A percentile compares a stretch with the other conserved stretches of the same genome.
Evolutionary conservation across 2,113 vertebrate species (phyloP).

Genomic region (Silurus glanis): DNA sequence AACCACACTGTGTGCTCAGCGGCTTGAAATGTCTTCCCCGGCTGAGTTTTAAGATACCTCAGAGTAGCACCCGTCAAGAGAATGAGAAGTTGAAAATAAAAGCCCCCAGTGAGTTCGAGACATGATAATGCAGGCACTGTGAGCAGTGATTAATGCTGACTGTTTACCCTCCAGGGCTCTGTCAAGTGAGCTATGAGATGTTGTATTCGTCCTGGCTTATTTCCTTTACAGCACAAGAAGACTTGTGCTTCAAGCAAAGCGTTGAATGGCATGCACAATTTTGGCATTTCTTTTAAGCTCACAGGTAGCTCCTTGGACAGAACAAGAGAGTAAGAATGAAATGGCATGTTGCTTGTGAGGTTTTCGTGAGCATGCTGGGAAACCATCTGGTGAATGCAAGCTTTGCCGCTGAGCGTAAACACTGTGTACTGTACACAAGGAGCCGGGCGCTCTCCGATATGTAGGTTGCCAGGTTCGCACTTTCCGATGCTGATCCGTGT

Average conservation of each 20-base stretch:
- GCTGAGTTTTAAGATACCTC: not conserved
- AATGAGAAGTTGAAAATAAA: not conserved
- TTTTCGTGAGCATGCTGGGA: slow-evolving; percentile 35
- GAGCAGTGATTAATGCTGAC: slow-evolving; percentile 42
- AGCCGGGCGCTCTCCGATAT: slow-evolving; percentile 29
- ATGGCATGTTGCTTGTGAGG: slow-evolving; percentile 5
- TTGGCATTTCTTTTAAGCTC: not conserved
- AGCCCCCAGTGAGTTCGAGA: not conserved
- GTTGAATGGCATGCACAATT: slow-evolving; percentile 20
- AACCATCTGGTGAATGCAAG: slow-evolving; percentile 44
- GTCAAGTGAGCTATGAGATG: slow-evolving; percentile 35
- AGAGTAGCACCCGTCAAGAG: not conserved
- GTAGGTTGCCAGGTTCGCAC: slow-evolving; percentile 43
- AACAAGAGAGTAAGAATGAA: slow-evolving; percentile 31
- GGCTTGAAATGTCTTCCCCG: not conserved
- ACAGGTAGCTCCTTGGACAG: slow-evolving; percentile 10
- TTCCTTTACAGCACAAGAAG: slow-evolving; percentile 20
- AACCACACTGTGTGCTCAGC: not conserved
- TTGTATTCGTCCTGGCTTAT: slow-evolving; percentile 27
- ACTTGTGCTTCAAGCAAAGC: not conserved
- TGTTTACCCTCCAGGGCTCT: slow-evolving; percentile 18
- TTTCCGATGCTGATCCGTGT: slow-evolving; percentile 8
- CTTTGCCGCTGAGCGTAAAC: slow-evolving; percentile 39
- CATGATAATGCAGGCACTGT: slow-evolving; percentile 24
- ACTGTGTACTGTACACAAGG: slow-evolving; percentile 34